Evolutionary conservation across 2,113 vertebrate species (phyloP).

Genomic region (Actenoides lindsayi): DNA sequence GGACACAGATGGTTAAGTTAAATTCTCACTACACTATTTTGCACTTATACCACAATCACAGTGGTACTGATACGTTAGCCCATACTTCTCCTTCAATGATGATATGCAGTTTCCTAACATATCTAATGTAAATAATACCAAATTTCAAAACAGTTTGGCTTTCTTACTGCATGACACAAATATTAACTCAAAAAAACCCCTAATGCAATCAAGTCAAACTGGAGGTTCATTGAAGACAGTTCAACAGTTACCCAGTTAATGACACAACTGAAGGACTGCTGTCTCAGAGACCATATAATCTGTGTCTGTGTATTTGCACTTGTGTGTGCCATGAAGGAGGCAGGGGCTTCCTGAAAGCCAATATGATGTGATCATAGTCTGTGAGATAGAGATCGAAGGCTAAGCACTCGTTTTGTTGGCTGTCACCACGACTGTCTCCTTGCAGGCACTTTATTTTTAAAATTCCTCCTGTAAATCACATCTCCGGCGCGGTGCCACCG

Average conservation of each 20-base stretch:
- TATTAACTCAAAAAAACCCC: background rate
- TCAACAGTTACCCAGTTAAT: accelerated
- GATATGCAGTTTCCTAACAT: accelerated
- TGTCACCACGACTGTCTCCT: accelerated
- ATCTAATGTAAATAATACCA: accelerated
- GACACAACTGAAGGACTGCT: accelerated
- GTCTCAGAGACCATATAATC: accelerated
- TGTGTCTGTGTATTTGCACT: accelerated
- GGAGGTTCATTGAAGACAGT: background rate
- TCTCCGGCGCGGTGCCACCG: background rate
- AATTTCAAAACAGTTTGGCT: background rate
- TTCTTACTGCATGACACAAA: too few species aligned
- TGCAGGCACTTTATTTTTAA: too few species aligned
- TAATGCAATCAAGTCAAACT: background rate
- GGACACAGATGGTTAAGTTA: background rate
- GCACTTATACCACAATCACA: background rate
- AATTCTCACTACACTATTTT: too few species aligned
- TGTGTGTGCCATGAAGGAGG: accelerated
- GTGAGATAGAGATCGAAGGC: accelerated
- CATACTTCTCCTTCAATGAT: accelerated
- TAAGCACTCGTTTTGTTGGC: accelerated
- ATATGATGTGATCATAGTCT: accelerated
- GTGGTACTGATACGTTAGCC: background rate
- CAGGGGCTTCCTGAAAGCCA: accelerated
- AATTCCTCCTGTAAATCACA: background rate